phyloP scores from a whole-genome alignment of 2,113 vertebrate genomes.

The Rhabdornis inornatus region DNA sequence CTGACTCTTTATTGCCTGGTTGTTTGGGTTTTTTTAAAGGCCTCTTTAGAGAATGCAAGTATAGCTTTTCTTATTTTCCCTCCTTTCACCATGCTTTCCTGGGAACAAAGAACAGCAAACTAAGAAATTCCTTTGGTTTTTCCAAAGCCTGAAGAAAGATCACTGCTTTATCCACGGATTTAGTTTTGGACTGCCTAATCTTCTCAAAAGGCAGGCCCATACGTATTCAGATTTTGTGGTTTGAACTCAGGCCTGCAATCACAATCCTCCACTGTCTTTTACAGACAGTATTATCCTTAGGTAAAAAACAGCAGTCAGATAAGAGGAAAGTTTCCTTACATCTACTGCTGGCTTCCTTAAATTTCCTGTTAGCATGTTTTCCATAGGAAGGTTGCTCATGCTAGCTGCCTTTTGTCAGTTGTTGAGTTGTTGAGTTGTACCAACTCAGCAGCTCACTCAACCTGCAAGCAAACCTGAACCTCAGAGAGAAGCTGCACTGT shows the following conservation, averaged over 20 bases:
- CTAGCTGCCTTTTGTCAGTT: background rate
- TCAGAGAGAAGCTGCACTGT: background rate
- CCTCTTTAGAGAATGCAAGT: background rate
- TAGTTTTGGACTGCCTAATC: conserved; percentile 18
- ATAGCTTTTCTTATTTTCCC: background rate
- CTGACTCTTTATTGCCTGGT: conserved; percentile 1
- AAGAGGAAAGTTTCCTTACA: background rate
- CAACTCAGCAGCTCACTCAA: background rate
- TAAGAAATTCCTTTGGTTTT: conserved; percentile 51
- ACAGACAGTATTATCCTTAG: background rate
- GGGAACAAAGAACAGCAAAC: conserved; percentile 47
- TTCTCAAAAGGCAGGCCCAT: conserved; percentile 18
- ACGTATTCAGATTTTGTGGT: conserved; percentile 30
- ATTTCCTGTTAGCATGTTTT: background rate
- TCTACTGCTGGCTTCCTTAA: background rate
- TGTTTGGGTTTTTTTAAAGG: background rate
- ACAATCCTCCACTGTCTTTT: background rate
- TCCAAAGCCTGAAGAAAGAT: conserved; percentile 1
- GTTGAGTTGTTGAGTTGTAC: background rate
- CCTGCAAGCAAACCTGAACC: background rate
- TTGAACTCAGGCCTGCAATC: background rate
- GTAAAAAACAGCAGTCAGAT: background rate
- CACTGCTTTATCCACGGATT: conserved; percentile 26
- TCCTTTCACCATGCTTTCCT: conserved; percentile 20
- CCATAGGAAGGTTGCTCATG: background rate